Percentiles rank a stretch among this genome's conserved stretches.
These are phyloP conservation scores for Cuniculus paca DNA, from an alignment of 2,797 vertebrate species.

Conservation along the genomic window DNA sequence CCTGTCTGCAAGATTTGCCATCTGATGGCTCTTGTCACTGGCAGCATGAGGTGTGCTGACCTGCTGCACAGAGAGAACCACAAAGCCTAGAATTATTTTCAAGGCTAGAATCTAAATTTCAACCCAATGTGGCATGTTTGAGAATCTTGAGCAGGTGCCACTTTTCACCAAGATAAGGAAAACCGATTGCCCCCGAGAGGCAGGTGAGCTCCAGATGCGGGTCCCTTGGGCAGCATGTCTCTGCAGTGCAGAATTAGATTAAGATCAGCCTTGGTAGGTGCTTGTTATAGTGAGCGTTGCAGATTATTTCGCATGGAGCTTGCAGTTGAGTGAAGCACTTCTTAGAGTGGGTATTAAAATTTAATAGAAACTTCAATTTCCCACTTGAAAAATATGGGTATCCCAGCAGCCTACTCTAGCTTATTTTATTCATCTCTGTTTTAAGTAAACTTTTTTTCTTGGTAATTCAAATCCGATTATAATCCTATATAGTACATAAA, in stretches of 20 bases:
- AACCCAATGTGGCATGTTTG: constrained; percentile 52
- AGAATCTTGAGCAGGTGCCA: constrained; percentile 76
- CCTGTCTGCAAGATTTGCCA: constrained; percentile 44
- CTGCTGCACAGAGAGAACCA: constrained; percentile 42
- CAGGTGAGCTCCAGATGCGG: constrained; percentile 68
- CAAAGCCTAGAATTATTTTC: constrained; percentile 72
- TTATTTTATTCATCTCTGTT: constrained; percentile 65
- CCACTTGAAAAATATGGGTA: constrained; percentile 75
- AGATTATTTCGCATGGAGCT: constrained; percentile 64
- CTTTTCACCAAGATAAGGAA: constrained; percentile 77
- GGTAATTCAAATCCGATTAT: constrained; percentile 69
- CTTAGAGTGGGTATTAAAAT: constrained; percentile 82
- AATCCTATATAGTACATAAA: neutral
- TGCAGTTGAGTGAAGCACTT: constrained; percentile 61
- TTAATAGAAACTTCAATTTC: constrained; percentile 84
- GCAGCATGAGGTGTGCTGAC: constrained; percentile 46
- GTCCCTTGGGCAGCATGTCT: constrained; percentile 43
- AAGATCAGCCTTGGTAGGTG: constrained; percentile 67
- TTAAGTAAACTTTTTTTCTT: constrained; percentile 53
- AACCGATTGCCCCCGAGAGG: constrained; percentile 71
- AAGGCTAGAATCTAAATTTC: constrained; percentile 77
- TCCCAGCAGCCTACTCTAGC: constrained; percentile 57
- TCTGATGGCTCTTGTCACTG: constrained; percentile 67
- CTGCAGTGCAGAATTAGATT: constrained; percentile 46
- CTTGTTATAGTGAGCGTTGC: neutral